phyloP scores from a whole-genome alignment of 2,113 vertebrate genomes.

The Plectropomus leopardus region DNA sequence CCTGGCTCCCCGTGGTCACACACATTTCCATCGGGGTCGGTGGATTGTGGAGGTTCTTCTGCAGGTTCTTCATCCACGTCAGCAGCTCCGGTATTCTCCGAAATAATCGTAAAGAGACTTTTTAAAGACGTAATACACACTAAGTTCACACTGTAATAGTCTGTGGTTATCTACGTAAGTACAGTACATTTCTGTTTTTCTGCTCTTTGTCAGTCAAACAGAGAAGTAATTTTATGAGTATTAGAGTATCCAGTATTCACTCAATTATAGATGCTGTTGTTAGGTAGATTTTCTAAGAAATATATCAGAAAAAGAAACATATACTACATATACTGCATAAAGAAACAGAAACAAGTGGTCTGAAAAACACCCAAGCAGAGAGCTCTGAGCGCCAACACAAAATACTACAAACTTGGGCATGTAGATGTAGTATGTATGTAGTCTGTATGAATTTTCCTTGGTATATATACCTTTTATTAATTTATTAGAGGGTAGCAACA shows the following conservation, averaged over 20 bases:
- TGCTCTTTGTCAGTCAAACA: neutral
- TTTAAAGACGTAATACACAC: no score
- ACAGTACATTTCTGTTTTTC: neutral
- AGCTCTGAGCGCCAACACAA: no score
- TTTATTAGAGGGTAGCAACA: no score
- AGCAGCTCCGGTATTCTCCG: constrained; percentile 92
- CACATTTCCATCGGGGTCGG: constrained; percentile 94
- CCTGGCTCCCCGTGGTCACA: constrained; percentile 93
- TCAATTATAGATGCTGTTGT: neutral
- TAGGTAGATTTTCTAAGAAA: neutral
- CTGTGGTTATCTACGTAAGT: neutral
- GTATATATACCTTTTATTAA: neutral
- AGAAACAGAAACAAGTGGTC: neutral
- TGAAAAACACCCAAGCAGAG: neutral
- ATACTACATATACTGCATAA: neutral
- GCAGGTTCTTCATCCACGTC: constrained; percentile 93
- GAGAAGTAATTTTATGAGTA: neutral
- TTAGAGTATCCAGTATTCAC: no score
- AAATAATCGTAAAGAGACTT: neutral
- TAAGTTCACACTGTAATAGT: neutral
- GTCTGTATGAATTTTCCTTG: neutral
- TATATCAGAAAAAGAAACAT: neutral
- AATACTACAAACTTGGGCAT: neutral
- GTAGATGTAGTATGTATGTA: neutral
- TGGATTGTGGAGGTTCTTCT: constrained; percentile 90